Percentiles rank a stretch among this genome's conserved stretches.
These are phyloP conservation scores for Anticlea derivata DNA, from an alignment of 2,888 invertebrate genomes.

Conservation along the genomic window DNA sequence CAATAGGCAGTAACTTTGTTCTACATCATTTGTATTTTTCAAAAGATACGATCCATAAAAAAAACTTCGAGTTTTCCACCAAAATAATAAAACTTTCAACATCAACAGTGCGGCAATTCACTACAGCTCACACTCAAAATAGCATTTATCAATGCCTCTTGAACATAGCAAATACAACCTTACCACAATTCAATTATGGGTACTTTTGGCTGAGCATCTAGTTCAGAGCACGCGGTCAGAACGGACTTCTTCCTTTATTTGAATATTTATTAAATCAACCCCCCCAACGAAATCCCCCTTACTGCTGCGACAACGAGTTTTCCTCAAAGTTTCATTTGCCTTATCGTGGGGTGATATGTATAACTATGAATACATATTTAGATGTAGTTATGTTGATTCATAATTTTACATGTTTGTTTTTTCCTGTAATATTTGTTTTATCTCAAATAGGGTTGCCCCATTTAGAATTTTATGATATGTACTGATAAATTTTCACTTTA, in stretches of 20 bases:
- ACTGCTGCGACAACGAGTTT: constrained; percentile 59
- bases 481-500: too few relatives aligned
- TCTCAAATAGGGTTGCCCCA: too few relatives aligned
- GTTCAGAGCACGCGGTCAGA: constrained; percentile 35
- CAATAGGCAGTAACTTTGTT: too few relatives aligned
- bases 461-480: too few relatives aligned
- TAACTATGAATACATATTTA: constrained; percentile 6
- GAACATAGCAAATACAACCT: constrained; percentile 20
- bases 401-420: constrained; percentile 3
- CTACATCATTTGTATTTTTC: too few relatives aligned
- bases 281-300: constrained; percentile 41
- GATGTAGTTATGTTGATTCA: constrained; percentile 9
- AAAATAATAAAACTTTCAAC: constrained; percentile 9
- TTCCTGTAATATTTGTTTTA: background rate
- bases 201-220: constrained; percentile 26
- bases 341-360: constrained; percentile 40
- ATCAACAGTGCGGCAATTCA: constrained; percentile 23
- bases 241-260: constrained; percentile 63
- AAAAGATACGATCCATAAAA: too few relatives aligned
- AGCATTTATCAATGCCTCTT: constrained; percentile 19
- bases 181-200: constrained; percentile 27
- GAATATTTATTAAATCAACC: constrained; percentile 75
- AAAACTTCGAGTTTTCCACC: background rate
- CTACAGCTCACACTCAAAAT: constrained; percentile 21
- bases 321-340: constrained; percentile 56